Evolutionary conservation across 2,797 vertebrate species (phyloP).

Genomic region (Scarus forsteni): DNA sequence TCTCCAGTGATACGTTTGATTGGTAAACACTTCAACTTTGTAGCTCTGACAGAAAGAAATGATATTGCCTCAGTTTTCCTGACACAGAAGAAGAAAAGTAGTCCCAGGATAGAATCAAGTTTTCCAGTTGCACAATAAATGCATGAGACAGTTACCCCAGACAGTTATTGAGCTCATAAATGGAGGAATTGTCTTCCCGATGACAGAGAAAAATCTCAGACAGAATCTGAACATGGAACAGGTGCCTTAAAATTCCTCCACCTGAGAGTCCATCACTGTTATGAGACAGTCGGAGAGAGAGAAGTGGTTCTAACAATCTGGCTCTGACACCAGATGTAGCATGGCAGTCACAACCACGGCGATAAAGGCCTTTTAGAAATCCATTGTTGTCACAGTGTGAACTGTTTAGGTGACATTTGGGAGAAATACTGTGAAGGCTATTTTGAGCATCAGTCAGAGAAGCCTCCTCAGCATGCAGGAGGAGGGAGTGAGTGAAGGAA

Average conservation of each 20-base stretch:
- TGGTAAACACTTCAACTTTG: background rate
- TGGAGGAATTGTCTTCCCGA: conserved; percentile 4
- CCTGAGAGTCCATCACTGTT: conserved; percentile 22
- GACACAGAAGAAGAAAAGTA: background rate
- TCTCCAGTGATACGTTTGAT: background rate
- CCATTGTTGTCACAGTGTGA: conserved; percentile 23
- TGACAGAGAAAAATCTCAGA: conserved; percentile 16
- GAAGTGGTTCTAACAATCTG: conserved; percentile 17
- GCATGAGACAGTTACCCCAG: background rate
- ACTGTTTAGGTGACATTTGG: conserved; percentile 36
- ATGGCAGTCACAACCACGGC: conserved; percentile 3
- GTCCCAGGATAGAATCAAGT: background rate
- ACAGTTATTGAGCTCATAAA: conserved; percentile 3
- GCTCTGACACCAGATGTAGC: conserved; percentile 9
- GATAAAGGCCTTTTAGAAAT: conserved; percentile 29
- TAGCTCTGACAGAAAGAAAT: conserved; percentile 7
- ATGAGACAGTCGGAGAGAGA: conserved; percentile 22
- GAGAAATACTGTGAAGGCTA: conserved; percentile 27
- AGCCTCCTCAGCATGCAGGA: conserved; percentile 2
- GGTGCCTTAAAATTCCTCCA: conserved; percentile 4
- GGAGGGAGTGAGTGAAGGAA: background rate
- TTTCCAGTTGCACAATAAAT: background rate
- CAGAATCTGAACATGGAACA: conserved; percentile 11
- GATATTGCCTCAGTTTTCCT: background rate
- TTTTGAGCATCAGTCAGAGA: conserved; percentile 17